Base-by-base conservation (phyloP, 2,113 vertebrate species). In the Zosterops lateralis region DNA sequence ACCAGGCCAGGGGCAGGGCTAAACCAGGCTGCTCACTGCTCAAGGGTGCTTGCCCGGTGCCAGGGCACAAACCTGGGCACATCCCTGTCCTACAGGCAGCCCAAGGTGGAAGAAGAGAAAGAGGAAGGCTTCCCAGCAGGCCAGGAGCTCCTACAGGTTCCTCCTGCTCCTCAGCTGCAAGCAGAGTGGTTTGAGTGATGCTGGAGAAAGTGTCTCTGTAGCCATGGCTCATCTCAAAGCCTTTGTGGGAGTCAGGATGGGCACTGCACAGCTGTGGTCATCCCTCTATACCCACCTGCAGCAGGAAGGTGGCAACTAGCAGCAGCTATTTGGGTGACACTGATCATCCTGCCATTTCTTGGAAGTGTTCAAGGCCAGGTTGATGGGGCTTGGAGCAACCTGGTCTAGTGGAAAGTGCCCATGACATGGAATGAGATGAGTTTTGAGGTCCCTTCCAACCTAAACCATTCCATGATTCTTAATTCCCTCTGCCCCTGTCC, bases 101-200 rank as follows among this genome's bases (percentile, higher is more conserved):
- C 32, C 0, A 38, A 56, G 42, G 34, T 29, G 18, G 45, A 75
- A 36, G 26, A 76, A 10, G 32, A 75, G 10, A 44, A 61, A 40
- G 34, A 36, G 19, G n/a, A 73, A 72, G 40, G 18, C 16, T 82
- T 53, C 25, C 16, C 25, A 0, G 0, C 19, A 1, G 7, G 38
- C 28, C 21, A 22, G 3, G 10, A 57, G 54, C 17, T 67, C 17
- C 32, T 56, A 19, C 0, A 14, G 17, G 8, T 19, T 53, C 45
- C 40, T 79, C 32, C 44, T 45, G 14, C 26, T 76, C 67, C 58
- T 79, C 61, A 47, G 74, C n/a, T 48, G 20, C n/a, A 29, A 28
- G 38, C 31, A 34, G 40, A 0, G 17, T 53, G 7, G 12, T 6
- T 21, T 25, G 42, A 38, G 28, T 5, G 47, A 40, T 28, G 42